Percentiles rank a stretch among this genome's conserved stretches.
phyloP scores from a whole-genome alignment of 2,888 invertebrate species.

The Mimachlamys varia region DNA sequence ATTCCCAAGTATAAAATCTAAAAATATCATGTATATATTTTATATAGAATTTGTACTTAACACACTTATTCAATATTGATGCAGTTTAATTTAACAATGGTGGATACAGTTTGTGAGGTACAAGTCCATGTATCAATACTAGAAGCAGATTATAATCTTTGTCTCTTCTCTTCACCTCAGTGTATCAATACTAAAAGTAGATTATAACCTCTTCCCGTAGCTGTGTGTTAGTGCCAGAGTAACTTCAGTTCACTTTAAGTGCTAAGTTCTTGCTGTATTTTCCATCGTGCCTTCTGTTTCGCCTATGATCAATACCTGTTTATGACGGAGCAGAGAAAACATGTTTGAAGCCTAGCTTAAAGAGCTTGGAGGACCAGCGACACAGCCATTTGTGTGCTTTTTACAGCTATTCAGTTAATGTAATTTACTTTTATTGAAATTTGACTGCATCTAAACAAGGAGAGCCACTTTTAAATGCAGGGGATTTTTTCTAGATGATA shows the following conservation, averaged over 20 bases:
- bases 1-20: too few relatives aligned
- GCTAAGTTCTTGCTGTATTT: background rate
- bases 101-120: too few relatives aligned
- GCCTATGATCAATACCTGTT: slow-evolving; percentile 6
- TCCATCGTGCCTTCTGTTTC: background rate
- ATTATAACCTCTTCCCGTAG: too few relatives aligned
- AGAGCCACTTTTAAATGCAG: background rate
- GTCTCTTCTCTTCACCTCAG: too few relatives aligned
- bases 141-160: too few relatives aligned
- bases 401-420: background rate
- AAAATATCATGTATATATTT: too few relatives aligned
- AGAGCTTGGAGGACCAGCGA: background rate
- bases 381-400: background rate
- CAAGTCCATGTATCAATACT: too few relatives aligned
- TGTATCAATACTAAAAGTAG: too few relatives aligned
- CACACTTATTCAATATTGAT: too few relatives aligned
- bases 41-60: too few relatives aligned
- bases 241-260: background rate
- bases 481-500: background rate
- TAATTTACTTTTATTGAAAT: slow-evolving; percentile 27
- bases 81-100: too few relatives aligned
- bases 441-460: background rate
- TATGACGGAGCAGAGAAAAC: background rate
- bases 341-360: background rate
- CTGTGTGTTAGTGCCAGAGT: background rate